These are phyloP conservation scores for Cyphomyrus discorhynchus DNA, from an alignment of 2,113 vertebrate genomes.

Conservation along the genomic window DNA sequence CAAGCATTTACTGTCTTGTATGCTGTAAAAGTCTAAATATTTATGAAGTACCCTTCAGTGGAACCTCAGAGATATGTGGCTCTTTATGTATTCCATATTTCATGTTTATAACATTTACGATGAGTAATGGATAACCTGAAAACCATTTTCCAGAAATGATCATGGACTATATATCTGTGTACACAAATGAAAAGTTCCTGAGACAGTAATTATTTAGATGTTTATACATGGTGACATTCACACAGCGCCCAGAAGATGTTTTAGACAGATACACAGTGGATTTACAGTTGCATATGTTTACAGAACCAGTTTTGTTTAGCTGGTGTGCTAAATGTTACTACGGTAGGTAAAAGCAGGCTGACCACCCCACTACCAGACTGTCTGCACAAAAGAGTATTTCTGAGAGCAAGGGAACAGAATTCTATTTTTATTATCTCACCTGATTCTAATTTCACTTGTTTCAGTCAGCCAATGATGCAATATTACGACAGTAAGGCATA, in stretches of 20 bases:
- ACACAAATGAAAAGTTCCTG: neutral
- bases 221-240: neutral
- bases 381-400: neutral
- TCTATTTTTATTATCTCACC: neutral
- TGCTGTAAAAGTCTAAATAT: neutral
- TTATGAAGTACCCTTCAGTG: neutral
- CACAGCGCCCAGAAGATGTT: neutral
- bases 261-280: neutral
- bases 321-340: neutral
- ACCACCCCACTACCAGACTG: neutral
- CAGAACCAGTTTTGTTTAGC: neutral
- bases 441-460: neutral
- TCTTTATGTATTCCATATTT: neutral
- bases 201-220: neutral
- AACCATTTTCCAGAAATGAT: neutral
- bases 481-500: neutral
- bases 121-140: neutral
- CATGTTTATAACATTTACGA: neutral
- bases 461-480: neutral
- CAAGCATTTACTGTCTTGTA: neutral
- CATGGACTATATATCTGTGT: neutral
- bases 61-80: neutral
- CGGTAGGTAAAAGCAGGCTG: neutral
- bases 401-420: neutral
- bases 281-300: neutral